Base-by-base conservation (phyloP, 2,888 invertebrate species). In the Chouioia cunea region DNA sequence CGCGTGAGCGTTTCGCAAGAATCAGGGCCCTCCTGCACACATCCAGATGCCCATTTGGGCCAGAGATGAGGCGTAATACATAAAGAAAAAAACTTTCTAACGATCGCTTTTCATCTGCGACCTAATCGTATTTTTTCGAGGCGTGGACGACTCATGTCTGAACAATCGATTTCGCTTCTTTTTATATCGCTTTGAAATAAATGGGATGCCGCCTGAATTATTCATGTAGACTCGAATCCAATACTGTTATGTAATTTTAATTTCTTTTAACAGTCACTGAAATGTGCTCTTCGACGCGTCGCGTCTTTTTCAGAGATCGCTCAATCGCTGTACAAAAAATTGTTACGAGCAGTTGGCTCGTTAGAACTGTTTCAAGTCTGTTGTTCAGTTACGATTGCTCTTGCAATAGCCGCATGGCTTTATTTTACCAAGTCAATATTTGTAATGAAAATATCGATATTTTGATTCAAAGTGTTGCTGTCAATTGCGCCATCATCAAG, bases 241-340 rank as follows among this genome's bases (percentile, higher is more conserved):
- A 54, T 48, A 48, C 50, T 65, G 50, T 65, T 65, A 50, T 50
- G 65, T 43, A 36, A 65, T 57, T 65, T 65, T 43, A 64, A 50
- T 65, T 65, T 65, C 36, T 57, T 57, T 65, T 15, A 50, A 50
- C 57, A 57, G 57, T 65, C 43, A 43, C 16, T 22, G 57, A 65
- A 57, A 57, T 48, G 15, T 43, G 57, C 36, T 16, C 36, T 27
- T 48, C 8, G 14, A 36, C 36, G 36, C 36, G 10, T 1, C 36
- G 27, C 27, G 3, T 36, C 6, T 36, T 3, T 36, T 36, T 36
- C 6, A 8, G 1, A 10, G 6, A 36, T 36, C 36, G 36, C 6
- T 4, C 3, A 2, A 36, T 36, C 36, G 36, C 36, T 1, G 4
- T 36, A 27, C 6, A 27, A 27, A 27, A 27, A 4, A 4, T 27